Evolutionary conservation across 2,113 vertebrate species (phyloP).

Genomic region (Ochotona curzoniae): DNA sequence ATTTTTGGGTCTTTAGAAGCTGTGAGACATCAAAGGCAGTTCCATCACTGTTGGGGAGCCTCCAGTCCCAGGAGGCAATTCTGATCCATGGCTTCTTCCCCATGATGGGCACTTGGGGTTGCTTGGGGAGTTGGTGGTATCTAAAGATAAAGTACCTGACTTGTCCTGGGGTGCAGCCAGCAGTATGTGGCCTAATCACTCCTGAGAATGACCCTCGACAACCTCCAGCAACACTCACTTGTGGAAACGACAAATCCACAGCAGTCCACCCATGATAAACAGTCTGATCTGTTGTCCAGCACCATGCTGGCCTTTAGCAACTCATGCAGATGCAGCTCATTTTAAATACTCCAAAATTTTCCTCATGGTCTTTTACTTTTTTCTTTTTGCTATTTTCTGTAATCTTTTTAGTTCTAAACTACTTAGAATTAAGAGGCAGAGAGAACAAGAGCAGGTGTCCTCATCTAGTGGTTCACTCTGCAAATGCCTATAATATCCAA

Average conservation of each 20-base stretch:
- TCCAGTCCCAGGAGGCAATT: slow-evolving; percentile 47
- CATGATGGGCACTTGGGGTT: slow-evolving; percentile 26
- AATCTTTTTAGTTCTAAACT: background rate
- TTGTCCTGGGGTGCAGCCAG: slow-evolving; percentile 62
- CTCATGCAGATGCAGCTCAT: background rate
- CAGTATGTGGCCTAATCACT: slow-evolving; percentile 31
- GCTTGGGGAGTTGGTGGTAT: background rate
- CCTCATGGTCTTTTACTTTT: background rate
- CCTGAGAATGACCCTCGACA: slow-evolving; percentile 45
- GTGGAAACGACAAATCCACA: background rate
- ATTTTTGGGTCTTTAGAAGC: slow-evolving; percentile 77
- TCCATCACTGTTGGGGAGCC: slow-evolving; percentile 63
- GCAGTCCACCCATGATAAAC: background rate
- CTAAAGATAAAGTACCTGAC: background rate
- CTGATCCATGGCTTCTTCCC: slow-evolving; percentile 58
- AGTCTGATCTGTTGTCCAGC: background rate
- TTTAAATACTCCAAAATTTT: background rate
- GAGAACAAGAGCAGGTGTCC: too few species aligned
- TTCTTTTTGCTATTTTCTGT: background rate
- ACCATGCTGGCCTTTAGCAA: slow-evolving; percentile 5
- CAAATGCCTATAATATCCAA: too few species aligned
- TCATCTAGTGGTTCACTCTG: too few species aligned
- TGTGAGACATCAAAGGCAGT: slow-evolving; percentile 80
- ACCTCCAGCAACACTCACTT: background rate
- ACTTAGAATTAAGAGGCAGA: too few species aligned